phyloP scores from a whole-genome alignment of 2,113 vertebrate genomes.

The Erythrolamprus reginae region DNA sequence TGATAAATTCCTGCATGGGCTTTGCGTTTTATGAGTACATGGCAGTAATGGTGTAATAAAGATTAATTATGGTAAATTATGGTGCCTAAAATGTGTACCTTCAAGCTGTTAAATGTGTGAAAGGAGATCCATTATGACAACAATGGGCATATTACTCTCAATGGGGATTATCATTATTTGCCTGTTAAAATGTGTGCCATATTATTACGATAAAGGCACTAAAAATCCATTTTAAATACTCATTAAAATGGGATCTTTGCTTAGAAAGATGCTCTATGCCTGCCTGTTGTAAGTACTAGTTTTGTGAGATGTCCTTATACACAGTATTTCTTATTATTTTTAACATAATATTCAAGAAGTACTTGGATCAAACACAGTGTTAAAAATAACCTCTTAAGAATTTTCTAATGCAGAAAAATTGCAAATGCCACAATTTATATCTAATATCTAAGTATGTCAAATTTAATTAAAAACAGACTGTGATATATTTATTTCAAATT shows the following conservation, averaged over 20 bases:
- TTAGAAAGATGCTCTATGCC: conserved; percentile 40
- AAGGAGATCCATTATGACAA: conserved; percentile 66
- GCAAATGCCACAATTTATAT: not conserved
- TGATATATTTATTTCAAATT: conserved; percentile 5
- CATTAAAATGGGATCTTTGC: conserved; percentile 40
- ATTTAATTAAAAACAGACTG: not conserved
- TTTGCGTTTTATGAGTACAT: conserved; percentile 43
- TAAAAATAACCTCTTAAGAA: not conserved
- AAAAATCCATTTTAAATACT: conserved; percentile 45
- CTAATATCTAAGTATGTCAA: not conserved
- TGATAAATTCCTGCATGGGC: conserved; percentile 19
- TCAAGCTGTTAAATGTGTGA: conserved; percentile 72
- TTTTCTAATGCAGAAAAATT: conserved; percentile 18
- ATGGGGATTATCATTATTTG: conserved; percentile 63
- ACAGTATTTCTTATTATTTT: conserved; percentile 34
- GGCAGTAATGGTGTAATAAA: conserved; percentile 61
- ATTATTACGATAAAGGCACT: conserved; percentile 63
- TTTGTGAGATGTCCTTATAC: conserved; percentile 32
- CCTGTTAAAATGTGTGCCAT: conserved; percentile 58
- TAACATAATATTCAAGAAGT: not conserved
- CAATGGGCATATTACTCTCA: conserved; percentile 61
- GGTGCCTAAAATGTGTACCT: conserved; percentile 59
- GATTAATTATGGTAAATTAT: conserved; percentile 67
- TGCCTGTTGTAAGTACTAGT: conserved; percentile 50
- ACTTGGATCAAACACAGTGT: not conserved